Conservation (phyloP, 2,888 invertebrate species). For the Clusia tigrina region DNA sequence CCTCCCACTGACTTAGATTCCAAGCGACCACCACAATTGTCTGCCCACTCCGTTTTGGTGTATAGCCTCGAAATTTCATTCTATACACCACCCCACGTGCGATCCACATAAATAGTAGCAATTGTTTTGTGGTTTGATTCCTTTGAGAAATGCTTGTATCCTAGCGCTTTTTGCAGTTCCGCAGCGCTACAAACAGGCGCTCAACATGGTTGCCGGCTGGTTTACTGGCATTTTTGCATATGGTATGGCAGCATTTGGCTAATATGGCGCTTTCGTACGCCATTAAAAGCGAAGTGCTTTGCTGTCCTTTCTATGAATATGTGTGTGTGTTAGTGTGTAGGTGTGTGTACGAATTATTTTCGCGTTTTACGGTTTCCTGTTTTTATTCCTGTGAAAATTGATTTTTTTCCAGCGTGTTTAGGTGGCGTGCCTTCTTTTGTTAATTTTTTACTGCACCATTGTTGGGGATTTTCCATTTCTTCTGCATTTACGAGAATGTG, state of each 20-base stretch:
- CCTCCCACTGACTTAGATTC: not conserved
- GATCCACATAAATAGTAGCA: slow-evolving; percentile 3
- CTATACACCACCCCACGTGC: not conserved
- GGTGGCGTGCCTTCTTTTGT: not conserved
- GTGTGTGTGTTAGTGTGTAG: not conserved
- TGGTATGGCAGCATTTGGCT: not conserved
- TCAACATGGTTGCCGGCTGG: not conserved
- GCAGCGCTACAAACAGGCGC: not conserved
- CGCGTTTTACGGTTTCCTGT: slow-evolving; percentile 11
- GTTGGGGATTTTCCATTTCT: not conserved
- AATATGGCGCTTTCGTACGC: not conserved
- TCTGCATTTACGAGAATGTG: not conserved
- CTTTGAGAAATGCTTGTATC: not conserved
- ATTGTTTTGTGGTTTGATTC: slow-evolving; percentile 20
- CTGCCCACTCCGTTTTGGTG: not conserved
- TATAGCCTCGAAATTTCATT: not conserved
- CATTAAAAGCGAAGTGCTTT: not conserved
- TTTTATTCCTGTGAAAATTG: slow-evolving; percentile 8
- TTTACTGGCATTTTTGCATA: not conserved
- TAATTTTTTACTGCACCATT: slow-evolving; percentile 1
- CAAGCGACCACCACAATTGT: not conserved
- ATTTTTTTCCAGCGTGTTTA: slow-evolving; percentile 2
- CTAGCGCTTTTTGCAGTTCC: not conserved
- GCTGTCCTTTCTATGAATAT: not conserved
- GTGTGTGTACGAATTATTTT: slow-evolving; percentile 18